Percentiles rank a stretch among this genome's conserved stretches.
Conservation (phyloP, 2,113 vertebrate genomes). For the Paratilapia polleni region DNA sequence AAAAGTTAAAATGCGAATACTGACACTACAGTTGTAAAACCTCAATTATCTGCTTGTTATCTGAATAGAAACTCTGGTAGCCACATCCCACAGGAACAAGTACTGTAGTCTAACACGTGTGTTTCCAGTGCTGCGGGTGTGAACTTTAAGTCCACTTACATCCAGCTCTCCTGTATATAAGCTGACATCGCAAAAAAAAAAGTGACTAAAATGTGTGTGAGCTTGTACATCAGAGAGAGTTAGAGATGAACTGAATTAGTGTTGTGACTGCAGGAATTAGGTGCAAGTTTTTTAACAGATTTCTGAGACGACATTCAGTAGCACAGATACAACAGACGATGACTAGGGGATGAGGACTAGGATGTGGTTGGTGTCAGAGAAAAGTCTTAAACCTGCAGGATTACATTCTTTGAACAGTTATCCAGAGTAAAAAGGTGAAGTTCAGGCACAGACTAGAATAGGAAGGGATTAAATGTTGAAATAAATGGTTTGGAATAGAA, state of each 20-base stretch:
- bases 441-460: background rate
- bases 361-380: background rate
- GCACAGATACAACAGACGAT: background rate
- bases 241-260: conserved; percentile 29
- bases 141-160: background rate
- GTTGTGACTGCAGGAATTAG: background rate
- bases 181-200: background rate
- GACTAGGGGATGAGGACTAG: background rate
- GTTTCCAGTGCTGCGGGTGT: conserved; percentile 3
- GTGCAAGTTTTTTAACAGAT: background rate
- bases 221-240: conserved; percentile 8
- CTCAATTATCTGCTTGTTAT: background rate
- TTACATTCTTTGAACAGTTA: conserved; percentile 2
- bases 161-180: background rate
- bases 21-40: background rate
- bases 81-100: background rate
- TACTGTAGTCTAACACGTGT: background rate
- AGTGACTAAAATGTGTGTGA: conserved; percentile 36
- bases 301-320: conserved; percentile 37
- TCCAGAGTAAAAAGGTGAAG: background rate
- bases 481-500: background rate
- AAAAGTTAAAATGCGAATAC: background rate
- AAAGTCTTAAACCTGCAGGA: background rate
- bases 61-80: background rate
- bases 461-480: background rate